Base-by-base conservation (phyloP, 2,888 invertebrate genomes). In the Sinopyrophorus schimmeli region DNA sequence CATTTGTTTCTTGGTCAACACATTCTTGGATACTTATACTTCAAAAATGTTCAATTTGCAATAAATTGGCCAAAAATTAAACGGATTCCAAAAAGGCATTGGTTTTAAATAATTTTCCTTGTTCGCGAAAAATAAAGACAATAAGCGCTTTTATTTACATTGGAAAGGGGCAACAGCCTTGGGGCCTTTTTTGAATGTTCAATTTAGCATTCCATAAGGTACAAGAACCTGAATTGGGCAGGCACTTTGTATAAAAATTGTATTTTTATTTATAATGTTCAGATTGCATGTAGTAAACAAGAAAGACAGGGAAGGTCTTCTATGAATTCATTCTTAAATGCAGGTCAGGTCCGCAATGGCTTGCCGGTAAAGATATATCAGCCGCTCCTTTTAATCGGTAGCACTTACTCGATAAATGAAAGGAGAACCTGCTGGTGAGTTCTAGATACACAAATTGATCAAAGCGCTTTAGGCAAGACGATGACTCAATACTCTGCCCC, bases 311-410 rank as follows among this genome's bases (percentile, higher is more conserved):
- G 28, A 23, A 31, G 30, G 30, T 41, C 31, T 50, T 44, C 43
- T 28, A 17, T 31, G 49, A 50, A 50, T 27, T 16, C 11, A 37
- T 41, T 44, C 51, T 30, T 18, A 46, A 51, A 54, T 51, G 47
- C 51, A 47, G 54, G 51, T 54, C 54, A 54, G 40, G 48, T 43
- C 34, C 43, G 43, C 28, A 10, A 23, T 26, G 20, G 20, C 18
- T 32, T n/a, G n/a, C 14, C 44, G 12, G 27, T 37, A 43, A 41
- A 32, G 11, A 16, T n/a, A 9, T n/a, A 10, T 18, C 9, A 11
- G 37, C 51, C 48, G 48, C 47, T 42, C 49, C 31, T 32, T 34
- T 20, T 27, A 27, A 21, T 17, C 20, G 14, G 37, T 43, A 43
- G 28, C 27, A 44, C 32, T 20, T 14, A 44, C 37, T 31, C 16